Evolutionary conservation across 2,113 vertebrate species (phyloP).

Genomic region (Rhineura floridana): DNA sequence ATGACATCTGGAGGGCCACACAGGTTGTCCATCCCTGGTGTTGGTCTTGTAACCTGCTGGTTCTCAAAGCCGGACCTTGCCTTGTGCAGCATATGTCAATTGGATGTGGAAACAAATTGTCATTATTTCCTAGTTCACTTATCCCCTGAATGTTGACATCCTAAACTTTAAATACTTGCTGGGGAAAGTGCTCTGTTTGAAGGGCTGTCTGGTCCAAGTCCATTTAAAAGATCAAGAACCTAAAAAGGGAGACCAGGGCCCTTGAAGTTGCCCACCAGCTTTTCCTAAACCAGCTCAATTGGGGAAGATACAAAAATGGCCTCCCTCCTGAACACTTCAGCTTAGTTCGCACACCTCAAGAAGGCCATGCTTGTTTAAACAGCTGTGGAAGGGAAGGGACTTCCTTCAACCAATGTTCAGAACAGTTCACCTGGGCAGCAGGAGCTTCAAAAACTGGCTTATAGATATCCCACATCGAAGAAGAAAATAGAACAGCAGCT

Average conservation of each 20-base stretch:
- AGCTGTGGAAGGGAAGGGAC: not conserved
- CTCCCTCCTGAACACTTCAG: not conserved
- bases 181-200: not conserved
- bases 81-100: not conserved
- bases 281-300: too few species aligned
- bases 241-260: too few species aligned
- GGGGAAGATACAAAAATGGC: too few species aligned
- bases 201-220: too few species aligned
- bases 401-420: not conserved
- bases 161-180: not conserved
- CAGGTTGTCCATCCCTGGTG: too few species aligned
- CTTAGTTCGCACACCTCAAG: not conserved
- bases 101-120: not conserved
- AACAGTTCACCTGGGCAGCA: not conserved
- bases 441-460: not conserved
- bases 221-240: too few species aligned
- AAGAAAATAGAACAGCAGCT: too few species aligned
- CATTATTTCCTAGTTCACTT: not conserved
- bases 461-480: too few species aligned
- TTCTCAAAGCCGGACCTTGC: not conserved
- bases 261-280: too few species aligned
- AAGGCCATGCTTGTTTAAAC: too few species aligned
- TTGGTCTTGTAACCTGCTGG: not conserved
- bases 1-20: too few species aligned
- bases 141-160: not conserved